A percentile compares a stretch with the other conserved stretches of the same genome.
Evolutionary conservation across 2,797 vertebrate genomes (phyloP).

Genomic region (Falco novaeseelandiae): DNA sequence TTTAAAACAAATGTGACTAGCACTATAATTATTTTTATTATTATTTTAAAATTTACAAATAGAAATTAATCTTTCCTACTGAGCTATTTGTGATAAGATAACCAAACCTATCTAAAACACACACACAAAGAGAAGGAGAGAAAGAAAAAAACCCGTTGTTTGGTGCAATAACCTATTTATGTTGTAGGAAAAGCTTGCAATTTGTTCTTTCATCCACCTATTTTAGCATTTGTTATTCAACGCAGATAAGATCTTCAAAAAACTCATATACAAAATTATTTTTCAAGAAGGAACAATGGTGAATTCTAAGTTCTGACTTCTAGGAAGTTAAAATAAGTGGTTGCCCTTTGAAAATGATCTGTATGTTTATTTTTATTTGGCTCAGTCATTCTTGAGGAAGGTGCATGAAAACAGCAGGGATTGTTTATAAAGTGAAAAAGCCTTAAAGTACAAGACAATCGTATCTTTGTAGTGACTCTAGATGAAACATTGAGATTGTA

Average conservation of each 20-base stretch:
- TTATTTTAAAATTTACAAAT: neutral
- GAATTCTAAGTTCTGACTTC: neutral
- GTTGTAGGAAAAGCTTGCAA: neutral
- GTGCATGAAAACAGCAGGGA: neutral
- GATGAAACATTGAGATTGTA: neutral
- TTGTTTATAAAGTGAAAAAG: neutral
- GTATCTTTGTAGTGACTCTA: neutral
- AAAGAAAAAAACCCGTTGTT: neutral
- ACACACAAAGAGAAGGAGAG: neutral
- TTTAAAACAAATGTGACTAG: neutral
- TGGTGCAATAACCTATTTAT: neutral
- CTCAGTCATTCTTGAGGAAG: neutral
- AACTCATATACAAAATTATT: neutral
- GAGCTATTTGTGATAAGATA: neutral
- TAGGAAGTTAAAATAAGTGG: neutral
- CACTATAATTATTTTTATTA: neutral
- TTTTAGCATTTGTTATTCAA: neutral
- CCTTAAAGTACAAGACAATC: neutral
- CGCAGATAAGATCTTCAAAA: neutral
- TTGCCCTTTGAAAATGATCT: neutral
- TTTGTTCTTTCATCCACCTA: neutral
- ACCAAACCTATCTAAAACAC: neutral
- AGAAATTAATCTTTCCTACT: neutral
- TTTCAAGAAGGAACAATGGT: neutral
- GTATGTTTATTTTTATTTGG: neutral